Evolutionary conservation across 2,113 vertebrate genomes (phyloP).

Genomic region (Lynx canadensis): DNA sequence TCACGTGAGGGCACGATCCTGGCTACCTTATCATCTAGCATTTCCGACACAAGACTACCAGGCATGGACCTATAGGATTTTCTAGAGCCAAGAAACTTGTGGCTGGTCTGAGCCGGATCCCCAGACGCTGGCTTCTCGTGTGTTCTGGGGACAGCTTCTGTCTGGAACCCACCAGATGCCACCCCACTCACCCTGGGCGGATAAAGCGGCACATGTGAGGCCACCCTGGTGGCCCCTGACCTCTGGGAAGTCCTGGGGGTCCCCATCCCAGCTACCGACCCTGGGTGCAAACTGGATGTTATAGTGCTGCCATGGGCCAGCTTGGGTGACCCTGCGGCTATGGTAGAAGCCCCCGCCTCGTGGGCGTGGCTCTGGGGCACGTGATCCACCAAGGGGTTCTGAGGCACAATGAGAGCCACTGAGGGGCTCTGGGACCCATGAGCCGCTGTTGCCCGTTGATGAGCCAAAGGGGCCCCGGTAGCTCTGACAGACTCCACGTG

Average conservation of each 20-base stretch:
- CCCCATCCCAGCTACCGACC: not conserved
- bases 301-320: fast-evolving
- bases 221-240: fast-evolving
- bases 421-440: not conserved
- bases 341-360: not conserved
- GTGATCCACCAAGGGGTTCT: not conserved
- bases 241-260: not conserved
- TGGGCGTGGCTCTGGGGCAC: not conserved
- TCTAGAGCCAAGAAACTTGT: fast-evolving
- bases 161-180: fast-evolving
- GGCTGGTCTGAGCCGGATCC: fast-evolving
- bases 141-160: fast-evolving
- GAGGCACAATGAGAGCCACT: not conserved
- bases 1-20: constrained; percentile 44
- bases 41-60: not conserved
- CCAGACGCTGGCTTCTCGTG: not conserved
- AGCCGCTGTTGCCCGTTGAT: not conserved
- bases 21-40: not conserved
- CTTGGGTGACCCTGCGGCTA: fast-evolving
- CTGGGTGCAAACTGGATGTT: fast-evolving
- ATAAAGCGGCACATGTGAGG: fast-evolving
- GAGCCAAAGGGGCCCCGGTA: not conserved
- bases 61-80: not conserved
- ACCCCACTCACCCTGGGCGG: fast-evolving
- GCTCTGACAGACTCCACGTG: not conserved